A percentile compares a stretch with the other conserved stretches of the same genome.
phyloP scores from a whole-genome alignment of 2,888 invertebrate species.

The Tachina lurida region DNA sequence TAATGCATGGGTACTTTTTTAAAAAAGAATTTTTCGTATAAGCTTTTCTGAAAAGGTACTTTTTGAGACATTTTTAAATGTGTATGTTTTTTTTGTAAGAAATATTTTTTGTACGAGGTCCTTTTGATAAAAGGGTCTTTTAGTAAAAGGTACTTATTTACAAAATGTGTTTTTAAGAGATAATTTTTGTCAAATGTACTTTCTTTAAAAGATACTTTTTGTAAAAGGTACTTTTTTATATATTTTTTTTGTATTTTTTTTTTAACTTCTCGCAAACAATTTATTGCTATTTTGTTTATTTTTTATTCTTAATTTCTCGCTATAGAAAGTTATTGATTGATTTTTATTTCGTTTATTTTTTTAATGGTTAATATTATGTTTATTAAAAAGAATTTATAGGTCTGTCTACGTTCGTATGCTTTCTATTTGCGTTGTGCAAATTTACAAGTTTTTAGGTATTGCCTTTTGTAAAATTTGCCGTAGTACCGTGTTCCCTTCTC shows the following conservation, averaged over 20 bases:
- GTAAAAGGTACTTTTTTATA: neutral
- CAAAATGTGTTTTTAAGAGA: neutral
- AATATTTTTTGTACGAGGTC: neutral
- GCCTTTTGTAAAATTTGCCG: neutral
- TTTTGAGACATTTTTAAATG: neutral
- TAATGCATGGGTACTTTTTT: neutral
- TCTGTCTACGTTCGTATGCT: neutral
- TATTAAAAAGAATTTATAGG: neutral
- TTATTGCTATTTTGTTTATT: too few relatives aligned
- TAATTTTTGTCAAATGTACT: neutral
- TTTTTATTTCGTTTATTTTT: too few relatives aligned
- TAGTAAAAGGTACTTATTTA: neutral
- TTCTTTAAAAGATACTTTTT: neutral
- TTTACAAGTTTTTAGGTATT: conserved; percentile 26
- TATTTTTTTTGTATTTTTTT: neutral
- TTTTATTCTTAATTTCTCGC: too few relatives aligned
- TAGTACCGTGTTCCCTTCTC: neutral
- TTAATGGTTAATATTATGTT: too few relatives aligned
- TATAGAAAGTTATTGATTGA: too few relatives aligned
- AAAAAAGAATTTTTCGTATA: neutral
- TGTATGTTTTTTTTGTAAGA: neutral
- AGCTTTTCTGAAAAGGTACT: neutral
- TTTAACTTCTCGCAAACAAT: neutral
- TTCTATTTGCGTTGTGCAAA: neutral
- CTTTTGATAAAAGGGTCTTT: neutral